Conservation (phyloP, 2,797 vertebrate species). For the Phataginus tricuspis region DNA sequence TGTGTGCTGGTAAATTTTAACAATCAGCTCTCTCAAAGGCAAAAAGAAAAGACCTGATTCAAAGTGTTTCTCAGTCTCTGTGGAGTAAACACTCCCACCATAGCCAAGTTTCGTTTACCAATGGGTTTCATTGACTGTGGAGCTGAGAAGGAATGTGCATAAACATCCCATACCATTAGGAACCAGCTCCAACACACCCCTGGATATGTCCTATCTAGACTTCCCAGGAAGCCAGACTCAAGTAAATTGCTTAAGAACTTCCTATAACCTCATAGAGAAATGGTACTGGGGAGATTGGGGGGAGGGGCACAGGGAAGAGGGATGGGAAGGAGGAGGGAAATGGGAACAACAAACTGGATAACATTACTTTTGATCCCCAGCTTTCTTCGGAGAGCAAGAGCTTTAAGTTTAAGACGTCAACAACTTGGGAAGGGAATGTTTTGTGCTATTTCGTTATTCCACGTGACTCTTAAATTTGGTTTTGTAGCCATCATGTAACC, state of each 20-base stretch:
- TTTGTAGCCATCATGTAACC: background rate
- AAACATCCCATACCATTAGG: background rate
- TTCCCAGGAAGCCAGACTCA: background rate
- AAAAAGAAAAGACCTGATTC: slow-evolving; percentile 23
- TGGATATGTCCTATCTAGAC: background rate
- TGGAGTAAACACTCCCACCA: background rate
- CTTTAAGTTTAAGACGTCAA: slow-evolving; percentile 28
- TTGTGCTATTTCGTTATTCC: background rate
- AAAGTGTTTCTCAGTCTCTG: background rate
- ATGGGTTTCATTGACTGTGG: background rate
- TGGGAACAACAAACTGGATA: background rate
- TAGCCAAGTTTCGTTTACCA: background rate
- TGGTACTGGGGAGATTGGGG: background rate
- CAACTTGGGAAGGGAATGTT: background rate
- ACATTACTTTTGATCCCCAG: background rate
- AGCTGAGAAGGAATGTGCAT: background rate
- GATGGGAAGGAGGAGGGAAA: background rate
- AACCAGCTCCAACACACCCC: background rate
- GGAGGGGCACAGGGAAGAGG: background rate
- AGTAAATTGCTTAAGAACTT: background rate
- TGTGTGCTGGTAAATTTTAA: background rate
- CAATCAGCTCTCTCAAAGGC: background rate
- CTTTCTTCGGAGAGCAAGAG: background rate
- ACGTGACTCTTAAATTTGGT: background rate
- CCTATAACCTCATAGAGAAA: background rate